Percentiles rank a stretch among this genome's conserved stretches.
Conservation (phyloP, 1,140 invertebrate species). For the Anastrepha ludens region DNA sequence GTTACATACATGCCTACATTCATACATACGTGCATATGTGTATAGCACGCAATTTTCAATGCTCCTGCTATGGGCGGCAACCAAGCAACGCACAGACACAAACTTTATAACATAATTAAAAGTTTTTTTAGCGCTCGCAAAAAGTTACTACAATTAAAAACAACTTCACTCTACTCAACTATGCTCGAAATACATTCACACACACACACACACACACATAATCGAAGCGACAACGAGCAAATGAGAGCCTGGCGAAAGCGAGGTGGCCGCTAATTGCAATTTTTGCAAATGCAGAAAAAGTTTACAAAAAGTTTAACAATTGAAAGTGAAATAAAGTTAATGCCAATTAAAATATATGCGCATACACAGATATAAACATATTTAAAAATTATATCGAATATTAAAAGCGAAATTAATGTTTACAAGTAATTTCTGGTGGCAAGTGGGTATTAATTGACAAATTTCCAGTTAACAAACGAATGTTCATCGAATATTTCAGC, state of each 20-base stretch:
- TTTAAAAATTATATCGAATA: background rate
- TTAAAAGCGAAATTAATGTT: background rate
- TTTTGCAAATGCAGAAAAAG: slow-evolving; percentile 8
- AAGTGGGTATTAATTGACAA: too few species aligned
- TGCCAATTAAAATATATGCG: background rate
- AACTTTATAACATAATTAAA: slow-evolving; percentile 49
- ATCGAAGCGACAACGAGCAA: background rate
- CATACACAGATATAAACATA: too few species aligned
- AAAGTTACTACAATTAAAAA: slow-evolving; percentile 37
- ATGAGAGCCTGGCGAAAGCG: background rate
- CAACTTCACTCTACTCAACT: background rate
- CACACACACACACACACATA: too few species aligned
- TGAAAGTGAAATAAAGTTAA: background rate
- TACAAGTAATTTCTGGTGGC: too few species aligned
- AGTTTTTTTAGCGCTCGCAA: background rate
- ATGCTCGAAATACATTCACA: background rate
- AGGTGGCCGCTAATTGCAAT: background rate
- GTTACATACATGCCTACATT: too few species aligned
- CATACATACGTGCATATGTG: background rate
- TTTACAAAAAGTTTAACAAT: background rate
- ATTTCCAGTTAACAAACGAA: too few species aligned
- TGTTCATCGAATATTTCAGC: background rate
- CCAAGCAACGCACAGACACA: background rate
- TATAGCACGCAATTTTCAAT: background rate
- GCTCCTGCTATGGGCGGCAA: background rate